A percentile compares a stretch with the other conserved stretches of the same genome.
Evolutionary conservation across 1,140 invertebrate genomes (phyloP).

Genomic region (Contarinia nasturtii): DNA sequence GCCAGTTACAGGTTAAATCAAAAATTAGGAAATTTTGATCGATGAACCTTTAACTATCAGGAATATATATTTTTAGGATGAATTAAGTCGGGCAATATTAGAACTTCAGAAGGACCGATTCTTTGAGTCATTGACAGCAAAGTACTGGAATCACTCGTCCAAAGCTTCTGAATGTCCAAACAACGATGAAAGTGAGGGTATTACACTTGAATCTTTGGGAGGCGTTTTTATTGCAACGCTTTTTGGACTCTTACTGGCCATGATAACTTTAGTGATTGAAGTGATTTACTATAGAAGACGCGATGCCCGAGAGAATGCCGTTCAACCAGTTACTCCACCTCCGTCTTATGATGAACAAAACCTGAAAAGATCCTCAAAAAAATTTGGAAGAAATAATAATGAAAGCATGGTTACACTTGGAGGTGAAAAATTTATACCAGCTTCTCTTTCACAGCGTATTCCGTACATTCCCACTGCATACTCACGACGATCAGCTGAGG

Average conservation of each 20-base stretch:
- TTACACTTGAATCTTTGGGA: slow-evolving; percentile 70
- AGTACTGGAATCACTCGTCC: slow-evolving; percentile 65
- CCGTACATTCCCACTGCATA: too few relatives aligned
- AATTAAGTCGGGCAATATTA: slow-evolving; percentile 57
- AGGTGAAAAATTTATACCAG: too few relatives aligned
- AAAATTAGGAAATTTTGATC: not conserved
- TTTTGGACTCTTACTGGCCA: slow-evolving; percentile 59
- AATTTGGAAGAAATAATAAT: too few relatives aligned
- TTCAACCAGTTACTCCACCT: too few relatives aligned
- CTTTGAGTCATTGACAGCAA: slow-evolving; percentile 52
- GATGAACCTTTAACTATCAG: not conserved
- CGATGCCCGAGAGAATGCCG: too few relatives aligned
- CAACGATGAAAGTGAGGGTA: slow-evolving; percentile 66
- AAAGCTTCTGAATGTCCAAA: slow-evolving; percentile 40
- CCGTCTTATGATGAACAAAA: too few relatives aligned
- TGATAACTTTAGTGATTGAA: slow-evolving; percentile 61
- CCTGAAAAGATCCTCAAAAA: too few relatives aligned
- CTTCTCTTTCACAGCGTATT: too few relatives aligned
- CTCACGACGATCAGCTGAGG: too few relatives aligned
- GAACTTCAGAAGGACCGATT: slow-evolving; percentile 70
- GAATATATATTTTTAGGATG: slow-evolving; percentile 37
- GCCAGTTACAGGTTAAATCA: slow-evolving; percentile 27
- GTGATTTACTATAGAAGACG: slow-evolving; percentile 53
- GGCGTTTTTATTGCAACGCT: slow-evolving; percentile 79
- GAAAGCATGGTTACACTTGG: too few relatives aligned